Evolutionary conservation across 2,888 invertebrate genomes (phyloP), one percentile per base, ranked within the genome.

Genomic region (Allacma fusca): DNA sequence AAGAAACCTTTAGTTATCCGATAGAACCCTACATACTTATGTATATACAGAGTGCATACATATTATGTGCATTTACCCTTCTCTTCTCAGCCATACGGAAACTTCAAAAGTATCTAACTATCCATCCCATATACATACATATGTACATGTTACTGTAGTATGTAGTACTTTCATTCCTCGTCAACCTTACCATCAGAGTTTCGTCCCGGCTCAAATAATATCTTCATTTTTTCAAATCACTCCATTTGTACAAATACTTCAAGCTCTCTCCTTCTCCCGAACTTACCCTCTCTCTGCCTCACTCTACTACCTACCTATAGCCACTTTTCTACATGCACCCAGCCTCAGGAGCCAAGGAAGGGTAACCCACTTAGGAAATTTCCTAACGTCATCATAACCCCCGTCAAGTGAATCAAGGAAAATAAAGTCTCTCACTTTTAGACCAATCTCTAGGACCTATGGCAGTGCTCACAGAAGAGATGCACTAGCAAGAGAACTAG

Each of bases 161-260:
- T 40, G 7, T 16, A 50, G 2, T 50, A n/a, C 50, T 34, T 34
- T 50, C 50, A 50, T 50, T 50, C 50, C n/a, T 50, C 50, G 50
- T 50, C 50, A 50, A 50, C 50, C 50, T n/a, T 16, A 50, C 19
- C 50, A 50, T 50, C 50, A 16, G 19, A 50, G 50, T 50, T 9
- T 50, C 50, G 50, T 50, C 50, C 50, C 7, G 50, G 50, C 50
- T 50, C n/a, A 13, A 50, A 50, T 50, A 50, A 50, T 50, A 50
- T 50, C 50, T 40, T 50, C n/a, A 50, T 50, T 50, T n/a, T 50
- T 50, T n/a, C 19, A 50, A 50, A 50, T 50, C 50, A 50, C 50
- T 50, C 50, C n/a, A 19, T 50, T n/a, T 19, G 19, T 50, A n/a
- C 50, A 50, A n/a, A 50, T 50, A n/a, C 50, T 50, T 50, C 9